phyloP scores from a whole-genome alignment of 2,888 invertebrate species.

The Luperina testacea region DNA sequence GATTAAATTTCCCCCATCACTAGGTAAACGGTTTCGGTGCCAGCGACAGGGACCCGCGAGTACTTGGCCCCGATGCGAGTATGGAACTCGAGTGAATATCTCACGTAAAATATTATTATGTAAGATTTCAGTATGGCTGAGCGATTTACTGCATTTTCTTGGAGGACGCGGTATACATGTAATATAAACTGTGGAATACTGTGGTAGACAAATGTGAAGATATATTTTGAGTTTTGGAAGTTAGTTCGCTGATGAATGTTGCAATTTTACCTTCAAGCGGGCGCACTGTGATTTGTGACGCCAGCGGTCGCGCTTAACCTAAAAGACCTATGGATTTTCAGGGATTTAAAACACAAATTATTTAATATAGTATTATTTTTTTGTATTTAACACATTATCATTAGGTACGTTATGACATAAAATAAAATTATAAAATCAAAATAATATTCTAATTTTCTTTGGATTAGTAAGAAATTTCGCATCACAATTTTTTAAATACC shows the following conservation, averaged over 20 bases:
- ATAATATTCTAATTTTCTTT: no score
- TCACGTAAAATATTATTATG: slow-evolving; percentile 41
- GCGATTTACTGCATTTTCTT: slow-evolving; percentile 30
- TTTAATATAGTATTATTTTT: no score
- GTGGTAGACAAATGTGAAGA: background rate
- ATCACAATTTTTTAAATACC: no score
- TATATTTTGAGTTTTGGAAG: background rate
- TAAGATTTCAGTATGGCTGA: slow-evolving; percentile 16
- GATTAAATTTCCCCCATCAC: slow-evolving; percentile 46
- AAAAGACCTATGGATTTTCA: no score
- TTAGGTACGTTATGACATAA: no score
- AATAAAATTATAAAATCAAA: no score
- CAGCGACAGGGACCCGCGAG: slow-evolving; percentile 22
- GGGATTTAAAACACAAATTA: no score
- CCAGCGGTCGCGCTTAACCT: no score
- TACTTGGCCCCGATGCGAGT: slow-evolving; percentile 12
- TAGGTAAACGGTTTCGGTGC: slow-evolving; percentile 36
- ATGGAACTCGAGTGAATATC: slow-evolving; percentile 13
- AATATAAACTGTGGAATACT: background rate
- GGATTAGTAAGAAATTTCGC: no score
- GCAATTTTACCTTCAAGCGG: background rate
- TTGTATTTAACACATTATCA: no score
- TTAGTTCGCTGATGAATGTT: background rate
- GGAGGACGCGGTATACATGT: background rate
- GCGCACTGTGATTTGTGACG: no score